Base-by-base conservation (phyloP, 2,113 vertebrate genomes). In the Pardalotus punctatus region DNA sequence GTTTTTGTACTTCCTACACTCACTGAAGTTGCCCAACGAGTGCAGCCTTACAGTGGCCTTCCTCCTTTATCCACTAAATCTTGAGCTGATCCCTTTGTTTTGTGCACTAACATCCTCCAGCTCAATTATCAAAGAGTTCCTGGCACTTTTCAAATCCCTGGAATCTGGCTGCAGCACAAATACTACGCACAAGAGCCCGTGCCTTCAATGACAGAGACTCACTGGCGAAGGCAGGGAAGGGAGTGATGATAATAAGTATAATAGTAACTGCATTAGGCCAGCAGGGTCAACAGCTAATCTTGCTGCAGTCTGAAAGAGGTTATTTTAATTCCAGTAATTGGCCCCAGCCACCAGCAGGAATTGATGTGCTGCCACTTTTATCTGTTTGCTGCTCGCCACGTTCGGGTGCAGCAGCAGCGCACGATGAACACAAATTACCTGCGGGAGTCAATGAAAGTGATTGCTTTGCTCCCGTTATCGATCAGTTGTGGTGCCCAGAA, bases 271-370 rank as follows among this genome's bases (percentile, higher is more conserved):
- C 74, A 78, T 50, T 76, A 61, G 87, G 86, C 66, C 73, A 82
- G 73, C 16, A 80, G 60, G 70, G 85, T 81, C 71, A 96, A 64
- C 93, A 80, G 45, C 78, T 93, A 86, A 91, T 76, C 91, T 5
- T 28, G 65, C 90, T 86, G 77, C 71, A 95, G 86, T 64, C 76
- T 92, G 84, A 87, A 81, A 79, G 81, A 86, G 31, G 86, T 78
- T 86, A 61, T 91, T 95, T 86, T 94, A 92, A 95, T 95, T 93
- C 88, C 35, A 79, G 74, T 96, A 95, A 96, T 93, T 95, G 82
- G 80, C 72, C 81, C 51, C 85, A 56, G 28, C 57, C 57, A 91
- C 35, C 88, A 81, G 35, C 71, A 85, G 73, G 67, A 81, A 89
- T 71, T 64, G 77, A 88, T 78, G 60, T 28, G 50, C 61, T 95